These are phyloP conservation scores for Narcine bancroftii DNA, from an alignment of 2,113 vertebrate species.

Conservation along the genomic window DNA sequence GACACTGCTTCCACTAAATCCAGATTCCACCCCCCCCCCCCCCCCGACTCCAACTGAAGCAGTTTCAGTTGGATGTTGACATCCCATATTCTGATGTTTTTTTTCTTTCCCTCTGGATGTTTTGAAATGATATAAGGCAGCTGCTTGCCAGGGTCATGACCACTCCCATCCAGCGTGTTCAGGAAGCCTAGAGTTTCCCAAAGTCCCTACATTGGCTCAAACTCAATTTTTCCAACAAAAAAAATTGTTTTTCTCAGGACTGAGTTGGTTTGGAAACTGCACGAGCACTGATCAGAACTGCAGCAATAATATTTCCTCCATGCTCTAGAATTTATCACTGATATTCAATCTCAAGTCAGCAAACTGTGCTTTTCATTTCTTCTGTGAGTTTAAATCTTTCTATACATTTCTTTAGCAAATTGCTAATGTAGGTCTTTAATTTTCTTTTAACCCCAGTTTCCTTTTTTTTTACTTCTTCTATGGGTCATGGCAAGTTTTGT, in stretches of 20 bases:
- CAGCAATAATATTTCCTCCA: neutral
- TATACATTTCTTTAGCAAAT: no score
- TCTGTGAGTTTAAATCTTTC: neutral
- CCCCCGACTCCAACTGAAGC: neutral
- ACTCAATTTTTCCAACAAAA: conserved; percentile 12
- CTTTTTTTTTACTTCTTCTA: neutral
- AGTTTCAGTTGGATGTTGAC: neutral
- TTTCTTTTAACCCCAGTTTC: neutral
- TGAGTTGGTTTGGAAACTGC: neutral
- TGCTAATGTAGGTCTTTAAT: neutral
- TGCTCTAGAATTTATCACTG: conserved; percentile 5
- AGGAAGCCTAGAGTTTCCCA: conserved; percentile 19
- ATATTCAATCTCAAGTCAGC: neutral
- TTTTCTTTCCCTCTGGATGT: neutral
- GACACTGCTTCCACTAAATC: neutral
- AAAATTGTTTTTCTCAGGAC: neutral
- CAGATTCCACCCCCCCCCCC: no score
- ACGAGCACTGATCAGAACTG: neutral
- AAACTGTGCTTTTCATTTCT: neutral
- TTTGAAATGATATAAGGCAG: neutral
- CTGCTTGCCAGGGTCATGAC: neutral
- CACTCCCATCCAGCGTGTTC: neutral
- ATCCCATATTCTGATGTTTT: neutral
- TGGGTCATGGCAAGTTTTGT: neutral
- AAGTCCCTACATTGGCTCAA: neutral